Base-by-base conservation (phyloP, 2,888 invertebrate genomes). In the Lagria hirta region DNA sequence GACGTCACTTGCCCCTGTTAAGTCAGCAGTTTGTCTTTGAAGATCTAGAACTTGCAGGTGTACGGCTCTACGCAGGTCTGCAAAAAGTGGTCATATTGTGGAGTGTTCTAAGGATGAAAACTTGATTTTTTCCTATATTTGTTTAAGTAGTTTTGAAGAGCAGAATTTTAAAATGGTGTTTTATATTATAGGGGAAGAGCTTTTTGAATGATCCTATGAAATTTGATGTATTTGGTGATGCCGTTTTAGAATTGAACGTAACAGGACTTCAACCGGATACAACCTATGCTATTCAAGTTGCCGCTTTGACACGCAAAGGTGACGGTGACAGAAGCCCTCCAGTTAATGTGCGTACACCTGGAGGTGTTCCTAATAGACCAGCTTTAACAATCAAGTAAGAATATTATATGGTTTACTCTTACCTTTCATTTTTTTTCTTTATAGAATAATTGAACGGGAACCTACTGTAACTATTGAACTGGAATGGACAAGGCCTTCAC, bases 201-300 rank as follows among this genome's bases (percentile, higher is more conserved):
- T 79, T 90, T 45, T 78, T 92, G 22, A 91, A 92, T 68, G 90
- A 91, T 57, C 92, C 93, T 11, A 83, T 91, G 75, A 83, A 88
- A 55, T 88, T 84, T 62, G 90, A 93, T 70, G 88, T 93, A 11
- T 81, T 87, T 60, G 89, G 90, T 62, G 86, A 88, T 33, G 79
- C 80, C 8, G 80, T 82, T 4, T 69, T 87, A 42, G 87, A 91
- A 65, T 79, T 86, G 59, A 92, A 91, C 68, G 84, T 96, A 34
- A 86, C 88, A 7, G 90, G 88, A 7, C 77, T 99, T 26, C 93
- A 96, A 70, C 96, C 99, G 2, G 96, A 98, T 66, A 95, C 98
- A 0, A 83, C 84, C 59, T 99, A 99, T 74, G 85, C 85, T 37
- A 86, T 96, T 43, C 91, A 94, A 76, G 94, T 98, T 43, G 95